Base-by-base conservation (phyloP, 2,113 vertebrate species). In the Lepidothrix coronata region DNA sequence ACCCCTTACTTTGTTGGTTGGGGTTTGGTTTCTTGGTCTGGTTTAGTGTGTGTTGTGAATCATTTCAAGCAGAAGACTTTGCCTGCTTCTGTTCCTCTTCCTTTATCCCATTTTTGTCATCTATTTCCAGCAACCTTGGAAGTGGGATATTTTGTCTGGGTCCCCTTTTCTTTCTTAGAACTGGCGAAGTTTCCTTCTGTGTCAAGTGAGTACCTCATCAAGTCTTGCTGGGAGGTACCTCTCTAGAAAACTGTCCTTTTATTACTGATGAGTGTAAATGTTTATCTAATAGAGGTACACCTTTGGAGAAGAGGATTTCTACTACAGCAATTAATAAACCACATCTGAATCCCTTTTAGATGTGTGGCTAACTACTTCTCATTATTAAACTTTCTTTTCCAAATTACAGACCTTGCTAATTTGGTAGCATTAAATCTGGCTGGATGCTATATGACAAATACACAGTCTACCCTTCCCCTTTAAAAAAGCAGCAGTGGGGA, bases 261-360 rank as follows among this genome's bases (percentile, higher is more conserved):
- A 5, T 55, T 75, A 23, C 44, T 75, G 28, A 20, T 44, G 19
- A 31, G 8, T 61, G n/a, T 68, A 27, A 49, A 30, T 55, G 33
- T 61, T 74, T 61, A 33, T 74, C 48, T 75, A 49, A 33, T 55
- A 33, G 61, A 55, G 8, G 27, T 33, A 9, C 22, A 37, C 35
- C 39, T 80, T 91, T 5, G 9, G 62, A 37, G 41, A 68, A 62
- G 41, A 75, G n/a, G 25, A 27, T 15, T 86, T 11, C n/a, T 80
- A 5, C 14, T 75, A 12, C 14, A 86, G 31, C 27, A 68, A 41
- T 35, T 79, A 73, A 46, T 30, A 67, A 86, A 22, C 49, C 22
- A 7, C 0, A 0, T 37, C n/a, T 0, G 6, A 43, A 62, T 74
- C 7, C 35, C 11, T 86, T 33, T 39, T 62, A 28, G 31, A 37